Evolutionary conservation across 2,797 vertebrate genomes (phyloP).

Genomic region (Cossypha niveicapilla): DNA sequence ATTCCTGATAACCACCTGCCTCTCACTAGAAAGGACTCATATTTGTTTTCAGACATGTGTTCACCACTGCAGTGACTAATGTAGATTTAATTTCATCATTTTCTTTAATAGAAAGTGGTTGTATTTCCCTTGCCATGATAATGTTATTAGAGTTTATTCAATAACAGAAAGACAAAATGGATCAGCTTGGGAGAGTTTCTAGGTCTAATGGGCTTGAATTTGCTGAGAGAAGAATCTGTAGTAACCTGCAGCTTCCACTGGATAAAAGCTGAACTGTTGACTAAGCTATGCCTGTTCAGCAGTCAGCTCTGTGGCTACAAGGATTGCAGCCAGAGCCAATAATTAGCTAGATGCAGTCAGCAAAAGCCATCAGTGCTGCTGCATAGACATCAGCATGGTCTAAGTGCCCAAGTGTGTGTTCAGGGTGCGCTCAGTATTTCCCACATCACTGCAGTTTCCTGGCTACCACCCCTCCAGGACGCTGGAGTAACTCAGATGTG

Average conservation of each 20-base stretch:
- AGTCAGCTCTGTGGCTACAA: background rate
- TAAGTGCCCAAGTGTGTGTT: background rate
- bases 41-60: conserved; percentile 6
- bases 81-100: conserved; percentile 19
- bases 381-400: background rate
- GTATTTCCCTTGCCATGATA: background rate
- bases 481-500: background rate
- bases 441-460: background rate
- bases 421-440: background rate
- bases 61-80: background rate
- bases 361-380: background rate
- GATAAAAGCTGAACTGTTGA: background rate
- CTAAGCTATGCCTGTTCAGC: background rate
- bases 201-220: background rate
- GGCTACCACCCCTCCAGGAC: background rate
- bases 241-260: background rate
- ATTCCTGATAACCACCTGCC: background rate
- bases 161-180: background rate
- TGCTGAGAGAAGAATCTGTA: background rate
- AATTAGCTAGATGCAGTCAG: background rate
- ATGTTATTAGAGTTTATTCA: background rate
- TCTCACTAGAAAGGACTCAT: conserved; percentile 28
- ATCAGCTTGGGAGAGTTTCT: background rate
- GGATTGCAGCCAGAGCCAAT: background rate
- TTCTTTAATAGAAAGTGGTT: background rate